Base-by-base conservation (phyloP, 2,113 vertebrate genomes). In the Gambusia holbrooki region DNA sequence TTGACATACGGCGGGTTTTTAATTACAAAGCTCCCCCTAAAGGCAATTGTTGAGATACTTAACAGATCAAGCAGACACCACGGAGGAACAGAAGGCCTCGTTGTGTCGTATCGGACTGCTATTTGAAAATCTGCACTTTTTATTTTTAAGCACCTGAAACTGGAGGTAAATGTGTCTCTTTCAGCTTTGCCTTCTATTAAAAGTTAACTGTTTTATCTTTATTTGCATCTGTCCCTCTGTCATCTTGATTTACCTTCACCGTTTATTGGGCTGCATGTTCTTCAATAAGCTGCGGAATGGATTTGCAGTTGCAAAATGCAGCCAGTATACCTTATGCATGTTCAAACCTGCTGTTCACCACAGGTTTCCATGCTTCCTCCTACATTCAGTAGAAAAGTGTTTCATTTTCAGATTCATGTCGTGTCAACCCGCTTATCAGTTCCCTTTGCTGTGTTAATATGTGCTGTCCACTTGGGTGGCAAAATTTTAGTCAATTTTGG, bases 21-120 rank as follows among this genome's bases (percentile, higher is more conserved):
- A 90, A 91, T 93, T 89, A 91, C 83, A 76, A 78, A 66, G 61
- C 81, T 89, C 51, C 84, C 86, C 89, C 90, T 90, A 84, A 82
- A 93, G 92, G 88, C 92, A 91, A 91, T 90, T 88, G 87, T 88
- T 91, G 85, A 87, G 89, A 93, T 93, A 84, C 72, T 89, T 73
- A 79, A 61, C 70, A 87, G 84, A 91, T 91, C 89, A 88, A 76
- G 63, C 45, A 66, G 79, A 89, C 74, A 87, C 62, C 77, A 71
- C 71, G 67, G 13, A 11, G 64, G 73, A 89, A 90, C 88, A 92
- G 87, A 89, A 87, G 80, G 80, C 66, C 74, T 66, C 60, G 19
- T 92, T 88, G 87, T 92, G 2, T 42, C 14, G 14, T 42, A 42
- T 42, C 4, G 1, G 40, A 42, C 40, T 42, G 40, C 14, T 42